A percentile compares a stretch with the other conserved stretches of the same genome.
Conservation (phyloP, 30 jellyfish, hydroid and myxozoan species). For the Hydra vulgaris region DNA sequence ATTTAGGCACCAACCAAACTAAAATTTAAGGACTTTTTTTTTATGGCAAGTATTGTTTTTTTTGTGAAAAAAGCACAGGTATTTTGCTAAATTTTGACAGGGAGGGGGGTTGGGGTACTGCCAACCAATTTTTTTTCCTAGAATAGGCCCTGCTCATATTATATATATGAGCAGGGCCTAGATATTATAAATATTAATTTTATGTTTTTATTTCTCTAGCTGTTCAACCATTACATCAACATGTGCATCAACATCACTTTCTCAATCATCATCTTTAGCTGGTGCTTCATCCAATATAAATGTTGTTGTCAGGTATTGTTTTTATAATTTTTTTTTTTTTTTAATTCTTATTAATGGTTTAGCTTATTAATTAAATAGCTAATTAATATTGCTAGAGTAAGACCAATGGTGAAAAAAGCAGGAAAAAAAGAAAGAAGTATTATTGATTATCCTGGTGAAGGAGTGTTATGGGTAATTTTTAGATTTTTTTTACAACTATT, state of each 20-base stretch:
- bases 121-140: no score
- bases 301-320: constrained; percentile 68
- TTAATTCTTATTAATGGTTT: not conserved
- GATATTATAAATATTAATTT: no score
- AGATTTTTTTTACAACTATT: not conserved
- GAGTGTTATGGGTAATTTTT: constrained; percentile 69
- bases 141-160: no score
- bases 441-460: constrained; percentile 70
- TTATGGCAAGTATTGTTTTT: no score
- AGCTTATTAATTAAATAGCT: no score
- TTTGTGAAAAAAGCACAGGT: no score
- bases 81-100: no score
- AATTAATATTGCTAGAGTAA: constrained; percentile 31
- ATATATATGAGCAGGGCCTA: no score
- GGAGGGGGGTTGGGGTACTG: no score
- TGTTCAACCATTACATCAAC: not conserved
- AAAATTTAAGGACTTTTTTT: no score
- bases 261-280: constrained; percentile 40
- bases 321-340: not conserved
- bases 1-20: no score
- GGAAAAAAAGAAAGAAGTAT: constrained; percentile 46
- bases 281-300: constrained; percentile 44
- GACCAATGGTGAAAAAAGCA: constrained; percentile 65
- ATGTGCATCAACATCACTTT: not conserved
- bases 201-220: no score